These are phyloP conservation scores for Rhamnusium bicolor DNA, from an alignment of 2,888 invertebrate genomes.

Conservation along the genomic window DNA sequence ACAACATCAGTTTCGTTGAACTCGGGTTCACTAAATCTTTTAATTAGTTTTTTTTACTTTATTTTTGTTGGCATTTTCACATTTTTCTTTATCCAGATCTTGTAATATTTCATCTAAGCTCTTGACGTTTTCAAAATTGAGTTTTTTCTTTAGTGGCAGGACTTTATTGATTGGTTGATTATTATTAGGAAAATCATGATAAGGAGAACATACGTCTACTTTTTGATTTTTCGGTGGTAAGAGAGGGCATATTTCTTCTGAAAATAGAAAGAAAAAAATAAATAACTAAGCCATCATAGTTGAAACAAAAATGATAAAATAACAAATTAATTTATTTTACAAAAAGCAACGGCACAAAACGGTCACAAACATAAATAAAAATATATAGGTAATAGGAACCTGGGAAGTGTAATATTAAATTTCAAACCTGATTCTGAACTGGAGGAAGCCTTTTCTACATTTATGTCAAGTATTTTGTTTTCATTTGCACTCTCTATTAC, in stretches of 20 bases:
- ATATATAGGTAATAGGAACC: neutral
- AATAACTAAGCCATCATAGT: too few relatives aligned
- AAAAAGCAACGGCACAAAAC: conserved; percentile 13
- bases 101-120: conserved; percentile 66
- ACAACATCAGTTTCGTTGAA: conserved; percentile 50
- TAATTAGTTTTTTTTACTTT: conserved; percentile 63
- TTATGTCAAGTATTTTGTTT: conserved; percentile 5
- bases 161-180: conserved; percentile 49
- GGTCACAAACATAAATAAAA: conserved; percentile 2
- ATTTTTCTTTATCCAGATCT: conserved; percentile 62
- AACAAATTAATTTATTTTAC: neutral
- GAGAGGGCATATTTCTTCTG: conserved; percentile 15
- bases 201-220: conserved; percentile 55
- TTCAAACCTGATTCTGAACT: conserved; percentile 17
- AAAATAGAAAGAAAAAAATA: too few relatives aligned
- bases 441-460: neutral
- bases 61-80: conserved; percentile 40
- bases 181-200: conserved; percentile 63
- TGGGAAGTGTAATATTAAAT: conserved; percentile 19
- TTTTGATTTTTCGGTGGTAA: conserved; percentile 50
- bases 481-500: neutral
- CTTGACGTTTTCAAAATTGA: conserved; percentile 44
- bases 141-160: conserved; percentile 44
- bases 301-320: too few relatives aligned
- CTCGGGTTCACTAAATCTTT: conserved; percentile 63